A percentile compares a stretch with the other conserved stretches of the same genome.
These are phyloP conservation scores for Hemiscyllium ocellatum DNA, from an alignment of 2,113 vertebrate genomes.

Conservation along the genomic window DNA sequence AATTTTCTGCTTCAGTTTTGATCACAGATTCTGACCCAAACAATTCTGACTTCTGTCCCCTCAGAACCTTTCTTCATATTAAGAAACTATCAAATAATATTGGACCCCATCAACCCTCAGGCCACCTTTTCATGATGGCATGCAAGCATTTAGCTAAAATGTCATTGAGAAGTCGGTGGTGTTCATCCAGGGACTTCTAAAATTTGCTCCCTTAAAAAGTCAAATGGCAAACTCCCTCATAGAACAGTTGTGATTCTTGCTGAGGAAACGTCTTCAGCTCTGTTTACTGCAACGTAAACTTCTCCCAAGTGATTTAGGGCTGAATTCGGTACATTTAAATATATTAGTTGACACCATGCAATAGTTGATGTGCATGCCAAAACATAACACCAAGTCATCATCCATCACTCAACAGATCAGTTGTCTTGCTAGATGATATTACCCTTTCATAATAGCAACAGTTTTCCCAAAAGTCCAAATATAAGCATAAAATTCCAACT, in stretches of 20 bases:
- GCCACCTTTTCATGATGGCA: background rate
- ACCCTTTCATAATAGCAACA: background rate
- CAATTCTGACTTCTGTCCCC: background rate
- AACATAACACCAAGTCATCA: background rate
- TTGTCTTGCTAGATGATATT: conserved; percentile 6
- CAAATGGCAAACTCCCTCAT: background rate
- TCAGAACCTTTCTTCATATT: background rate
- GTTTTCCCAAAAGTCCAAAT: background rate
- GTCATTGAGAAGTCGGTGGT: background rate
- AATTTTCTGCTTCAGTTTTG: background rate
- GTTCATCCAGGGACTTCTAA: background rate
- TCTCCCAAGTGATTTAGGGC: background rate
- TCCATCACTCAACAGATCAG: background rate
- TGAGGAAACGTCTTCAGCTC: too few species aligned
- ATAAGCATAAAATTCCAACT: conserved; percentile 1
- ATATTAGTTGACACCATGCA: background rate
- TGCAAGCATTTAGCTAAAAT: background rate
- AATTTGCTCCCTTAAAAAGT: background rate
- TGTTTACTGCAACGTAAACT: background rate
- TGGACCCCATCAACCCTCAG: too few species aligned
- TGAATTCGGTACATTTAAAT: conserved; percentile 18
- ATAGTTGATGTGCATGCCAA: background rate
- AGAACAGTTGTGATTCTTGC: background rate
- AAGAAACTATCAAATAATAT: background rate
- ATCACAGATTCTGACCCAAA: background rate